These are phyloP conservation scores for Sarcophaga bullata DNA, from an alignment of 1,140 invertebrate species.

Conservation along the genomic window DNA sequence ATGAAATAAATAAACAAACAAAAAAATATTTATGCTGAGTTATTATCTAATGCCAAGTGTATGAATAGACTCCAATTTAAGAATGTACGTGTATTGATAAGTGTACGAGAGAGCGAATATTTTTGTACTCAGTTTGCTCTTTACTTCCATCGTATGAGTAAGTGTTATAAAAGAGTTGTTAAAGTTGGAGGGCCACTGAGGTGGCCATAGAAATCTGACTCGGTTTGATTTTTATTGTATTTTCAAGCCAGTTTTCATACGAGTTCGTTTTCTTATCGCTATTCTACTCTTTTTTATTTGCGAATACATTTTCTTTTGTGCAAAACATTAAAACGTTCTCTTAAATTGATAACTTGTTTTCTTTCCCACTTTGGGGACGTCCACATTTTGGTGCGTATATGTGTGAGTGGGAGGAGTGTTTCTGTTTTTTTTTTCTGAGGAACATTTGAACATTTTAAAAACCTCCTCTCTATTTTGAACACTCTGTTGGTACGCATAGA, in stretches of 20 bases:
- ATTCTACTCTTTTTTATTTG: background rate
- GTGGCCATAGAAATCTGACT: background rate
- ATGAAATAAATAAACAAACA: background rate
- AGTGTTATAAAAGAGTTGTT: background rate
- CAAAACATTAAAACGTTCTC: background rate
- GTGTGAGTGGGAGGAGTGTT: background rate
- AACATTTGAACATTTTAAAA: background rate
- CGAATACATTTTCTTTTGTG: background rate
- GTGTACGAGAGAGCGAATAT: too few species aligned
- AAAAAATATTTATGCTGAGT: background rate
- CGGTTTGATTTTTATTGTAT: slow-evolving; percentile 9
- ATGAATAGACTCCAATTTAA: background rate
- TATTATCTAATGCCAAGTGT: slow-evolving; percentile 30
- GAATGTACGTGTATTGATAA: background rate
- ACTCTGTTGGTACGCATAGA: background rate
- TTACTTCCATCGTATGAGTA: background rate
- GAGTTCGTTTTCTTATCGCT: slow-evolving; percentile 6
- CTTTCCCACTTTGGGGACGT: background rate
- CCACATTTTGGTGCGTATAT: background rate
- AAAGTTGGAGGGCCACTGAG: background rate
- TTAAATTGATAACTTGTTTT: background rate
- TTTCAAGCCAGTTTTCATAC: background rate
- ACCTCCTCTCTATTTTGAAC: background rate
- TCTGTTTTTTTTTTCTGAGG: background rate
- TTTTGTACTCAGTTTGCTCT: background rate